Conservation (phyloP, 2,797 vertebrate genomes). For the Arvicola amphibius region DNA sequence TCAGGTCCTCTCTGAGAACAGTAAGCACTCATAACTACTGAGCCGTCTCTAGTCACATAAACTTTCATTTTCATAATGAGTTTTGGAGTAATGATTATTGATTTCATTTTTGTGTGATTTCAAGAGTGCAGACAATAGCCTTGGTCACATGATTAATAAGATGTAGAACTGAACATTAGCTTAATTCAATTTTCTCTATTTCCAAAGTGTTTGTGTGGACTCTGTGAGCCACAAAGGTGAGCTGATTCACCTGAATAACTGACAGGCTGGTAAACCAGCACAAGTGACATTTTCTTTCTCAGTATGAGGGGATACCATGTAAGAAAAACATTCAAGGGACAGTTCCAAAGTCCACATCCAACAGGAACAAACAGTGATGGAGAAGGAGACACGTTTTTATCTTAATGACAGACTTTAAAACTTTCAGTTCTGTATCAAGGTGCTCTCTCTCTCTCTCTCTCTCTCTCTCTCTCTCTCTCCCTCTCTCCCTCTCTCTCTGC, state of each 20-base stretch:
- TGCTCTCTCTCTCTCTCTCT: neutral
- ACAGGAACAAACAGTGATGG: constrained; percentile 20
- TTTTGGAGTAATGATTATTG: neutral
- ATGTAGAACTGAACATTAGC: constrained; percentile 31
- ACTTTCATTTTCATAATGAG: neutral
- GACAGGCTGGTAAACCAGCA: neutral
- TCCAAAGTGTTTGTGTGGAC: neutral
- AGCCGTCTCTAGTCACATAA: neutral
- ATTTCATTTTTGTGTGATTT: constrained; percentile 48
- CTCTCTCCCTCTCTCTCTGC: too few relatives aligned
- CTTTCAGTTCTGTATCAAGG: neutral
- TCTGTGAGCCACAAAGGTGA: neutral
- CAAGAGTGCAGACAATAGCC: neutral
- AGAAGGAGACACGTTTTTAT: neutral
- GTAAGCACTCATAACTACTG: neutral
- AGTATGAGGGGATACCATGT: neutral
- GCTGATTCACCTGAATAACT: constrained; percentile 38
- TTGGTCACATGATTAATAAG: constrained; percentile 46
- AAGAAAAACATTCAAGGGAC: neutral
- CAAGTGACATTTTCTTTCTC: neutral
- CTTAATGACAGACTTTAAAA: constrained; percentile 37
- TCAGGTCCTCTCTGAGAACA: neutral
- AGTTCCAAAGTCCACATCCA: neutral
- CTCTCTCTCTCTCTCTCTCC: too few relatives aligned
- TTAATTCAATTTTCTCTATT: neutral